These are phyloP conservation scores for Oriolus oriolus DNA, from an alignment of 2,113 vertebrate genomes.

Conservation along the genomic window DNA sequence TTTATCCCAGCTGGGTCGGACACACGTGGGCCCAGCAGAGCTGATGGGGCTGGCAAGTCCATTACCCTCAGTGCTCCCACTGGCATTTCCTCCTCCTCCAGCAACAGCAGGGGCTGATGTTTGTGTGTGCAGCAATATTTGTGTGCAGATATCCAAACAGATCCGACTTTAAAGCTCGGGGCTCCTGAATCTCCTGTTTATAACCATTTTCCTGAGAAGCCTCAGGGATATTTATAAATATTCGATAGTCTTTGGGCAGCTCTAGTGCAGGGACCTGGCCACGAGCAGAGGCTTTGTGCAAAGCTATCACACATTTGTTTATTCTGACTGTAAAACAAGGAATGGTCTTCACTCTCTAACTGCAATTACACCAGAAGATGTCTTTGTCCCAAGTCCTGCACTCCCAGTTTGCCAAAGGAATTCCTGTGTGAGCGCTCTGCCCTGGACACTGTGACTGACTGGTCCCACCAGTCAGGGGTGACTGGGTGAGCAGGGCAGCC, in stretches of 20 bases:
- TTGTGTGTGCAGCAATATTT: background rate
- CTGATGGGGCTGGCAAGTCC: background rate
- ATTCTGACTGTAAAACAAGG: background rate
- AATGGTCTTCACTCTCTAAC: background rate
- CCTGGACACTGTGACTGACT: background rate
- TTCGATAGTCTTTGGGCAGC: rapidly evolving
- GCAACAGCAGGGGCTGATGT: background rate
- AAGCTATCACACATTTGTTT: background rate
- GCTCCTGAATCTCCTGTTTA: background rate
- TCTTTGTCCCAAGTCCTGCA: background rate
- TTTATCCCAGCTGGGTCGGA: background rate
- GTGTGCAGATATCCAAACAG: background rate
- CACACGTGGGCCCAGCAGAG: background rate
- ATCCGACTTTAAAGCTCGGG: no score
- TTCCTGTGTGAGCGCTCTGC: rapidly evolving
- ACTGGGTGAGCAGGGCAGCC: background rate
- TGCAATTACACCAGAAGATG: rapidly evolving
- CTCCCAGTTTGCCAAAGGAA: no score
- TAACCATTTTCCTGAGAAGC: background rate
- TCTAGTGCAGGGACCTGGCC: background rate
- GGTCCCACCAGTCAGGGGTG: background rate
- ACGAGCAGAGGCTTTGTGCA: background rate
- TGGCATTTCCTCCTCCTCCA: background rate
- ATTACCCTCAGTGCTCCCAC: background rate
- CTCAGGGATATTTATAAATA: background rate